Conservation (phyloP, 1,140 invertebrate species). For the Leptinotarsa undecemlineata region DNA sequence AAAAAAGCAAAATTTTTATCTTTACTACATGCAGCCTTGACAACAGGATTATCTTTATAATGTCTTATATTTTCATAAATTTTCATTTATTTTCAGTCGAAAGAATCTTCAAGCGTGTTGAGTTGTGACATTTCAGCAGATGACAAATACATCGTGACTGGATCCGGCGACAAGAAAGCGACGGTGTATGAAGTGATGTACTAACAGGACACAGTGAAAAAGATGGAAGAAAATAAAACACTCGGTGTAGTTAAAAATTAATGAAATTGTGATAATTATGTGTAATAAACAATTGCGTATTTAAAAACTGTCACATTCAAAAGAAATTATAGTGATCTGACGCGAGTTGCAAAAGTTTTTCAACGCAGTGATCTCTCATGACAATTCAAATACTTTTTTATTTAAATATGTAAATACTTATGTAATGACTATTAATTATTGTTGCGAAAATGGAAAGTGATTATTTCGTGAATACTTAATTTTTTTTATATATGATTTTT, state of each 20-base stretch:
- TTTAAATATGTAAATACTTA: constrained; percentile 23
- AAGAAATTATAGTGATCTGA: constrained; percentile 44
- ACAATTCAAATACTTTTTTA: constrained; percentile 33
- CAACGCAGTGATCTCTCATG: constrained; percentile 47
- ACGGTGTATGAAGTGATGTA: constrained; percentile 99
- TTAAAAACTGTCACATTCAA: constrained; percentile 12
- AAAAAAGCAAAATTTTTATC: too few species aligned
- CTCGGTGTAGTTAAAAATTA: constrained; percentile 33
- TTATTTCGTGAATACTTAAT: constrained; percentile 31
- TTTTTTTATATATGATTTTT: constrained; percentile 29
- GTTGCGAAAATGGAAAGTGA: constrained; percentile 15
- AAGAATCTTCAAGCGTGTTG: constrained; percentile 97
- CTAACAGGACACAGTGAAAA: constrained; percentile 55
- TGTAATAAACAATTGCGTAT: constrained; percentile 43
- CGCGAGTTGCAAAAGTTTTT: constrained; percentile 36
- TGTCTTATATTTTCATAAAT: constrained; percentile 62
- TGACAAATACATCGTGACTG: constrained; percentile 98
- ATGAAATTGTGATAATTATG: constrained; percentile 53
- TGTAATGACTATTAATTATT: not conserved
- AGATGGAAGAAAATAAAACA: constrained; percentile 14
- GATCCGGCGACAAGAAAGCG: constrained; percentile 98
- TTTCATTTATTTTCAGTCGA: constrained; percentile 76
- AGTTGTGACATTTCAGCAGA: constrained; percentile 99
- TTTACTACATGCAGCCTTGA: too few species aligned
- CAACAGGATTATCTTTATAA: too few species aligned